These are phyloP conservation scores for Eurois occulta DNA, from an alignment of 2,888 invertebrate species.

Conservation along the genomic window DNA sequence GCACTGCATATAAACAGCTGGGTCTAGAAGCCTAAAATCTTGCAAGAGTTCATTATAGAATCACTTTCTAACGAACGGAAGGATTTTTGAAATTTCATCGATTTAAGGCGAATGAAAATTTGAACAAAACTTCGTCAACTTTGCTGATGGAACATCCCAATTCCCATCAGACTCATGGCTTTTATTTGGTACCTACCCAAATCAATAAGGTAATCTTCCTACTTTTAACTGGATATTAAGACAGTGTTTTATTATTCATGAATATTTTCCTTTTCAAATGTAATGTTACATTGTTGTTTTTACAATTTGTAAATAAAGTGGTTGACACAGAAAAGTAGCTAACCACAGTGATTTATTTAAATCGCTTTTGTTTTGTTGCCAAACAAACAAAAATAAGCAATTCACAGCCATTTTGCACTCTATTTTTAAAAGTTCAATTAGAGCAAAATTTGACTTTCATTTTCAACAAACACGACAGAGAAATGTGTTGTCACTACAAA, in stretches of 20 bases:
- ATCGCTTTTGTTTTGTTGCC: conserved; percentile 39
- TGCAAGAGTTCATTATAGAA: not conserved
- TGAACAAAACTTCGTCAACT: not conserved
- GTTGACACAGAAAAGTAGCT: not conserved
- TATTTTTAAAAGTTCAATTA: conserved; percentile 24
- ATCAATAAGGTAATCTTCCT: not conserved
- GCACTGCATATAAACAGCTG: not conserved
- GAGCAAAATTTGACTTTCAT: conserved; percentile 19
- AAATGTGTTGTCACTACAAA: conserved; percentile 7
- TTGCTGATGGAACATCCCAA: not conserved
- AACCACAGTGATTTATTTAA: not conserved
- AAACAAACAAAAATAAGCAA: conserved; percentile 29
- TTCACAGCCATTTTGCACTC: not conserved
- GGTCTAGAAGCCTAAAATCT: not conserved
- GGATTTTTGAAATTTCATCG: not conserved
- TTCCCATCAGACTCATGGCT: not conserved
- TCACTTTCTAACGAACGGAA: not conserved
- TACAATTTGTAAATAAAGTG: conserved; percentile 3
- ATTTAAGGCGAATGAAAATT: not conserved
- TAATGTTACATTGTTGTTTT: not conserved
- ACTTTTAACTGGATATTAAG: not conserved
- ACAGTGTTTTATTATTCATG: not conserved
- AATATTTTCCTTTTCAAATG: conserved; percentile 4
- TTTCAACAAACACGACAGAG: conserved; percentile 5
- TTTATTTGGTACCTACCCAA: not conserved